Evolutionary conservation across 2,888 invertebrate genomes (phyloP), one percentile per base, ranked within the genome.

Genomic region (Carpatolechia fugitivella): DNA sequence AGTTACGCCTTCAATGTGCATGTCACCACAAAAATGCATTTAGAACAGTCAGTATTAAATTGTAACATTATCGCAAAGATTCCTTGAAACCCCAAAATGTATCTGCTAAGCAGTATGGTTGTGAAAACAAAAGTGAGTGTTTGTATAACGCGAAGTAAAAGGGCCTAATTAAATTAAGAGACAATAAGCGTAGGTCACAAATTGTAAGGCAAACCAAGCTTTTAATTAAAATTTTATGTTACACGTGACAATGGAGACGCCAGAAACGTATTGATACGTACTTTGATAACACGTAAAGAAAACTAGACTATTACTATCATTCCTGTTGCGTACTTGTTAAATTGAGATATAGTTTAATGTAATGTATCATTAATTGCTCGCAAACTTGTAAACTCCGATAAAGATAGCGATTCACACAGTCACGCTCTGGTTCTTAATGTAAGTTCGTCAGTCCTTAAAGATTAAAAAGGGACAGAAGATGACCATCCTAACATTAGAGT

Each of bases 1-100:
- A 14, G n/a, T 2, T 7, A 20, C 35, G 3, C 35, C 13, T 5
- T 44, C 20, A n/a, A 13, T 20, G 24, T 20, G 3, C 3, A 3
- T 20, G 29, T 10, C 13, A 24, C 6, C 29, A 44, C n/a, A 44
- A 44, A 44, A 24, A 29, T 47, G 35, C 57, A 60, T 58, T 64
- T 64, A 61, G 44, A 47, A 56, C 58, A 60, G 60, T 61, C 58
- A 60, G 61, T 61, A 62, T 62, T 64, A 61, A 51, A 51, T 56
- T 35, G 40, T 51, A 53, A 56, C 16, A 33, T 56, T 51, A 33
- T 52, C 52, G 52, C 35, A 52, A 52, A 56, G 44, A 49, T 52
- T 52, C 29, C 20, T 29, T 13, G 13, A 24, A 46, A 41, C 38
- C 56, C 11, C 18, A 44, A 50, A 46, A 31, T 52, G 53, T 55